Percentiles rank a stretch among this genome's conserved stretches.
Conservation (phyloP, 2,888 invertebrate species). For the Melinaea marsaeus region DNA sequence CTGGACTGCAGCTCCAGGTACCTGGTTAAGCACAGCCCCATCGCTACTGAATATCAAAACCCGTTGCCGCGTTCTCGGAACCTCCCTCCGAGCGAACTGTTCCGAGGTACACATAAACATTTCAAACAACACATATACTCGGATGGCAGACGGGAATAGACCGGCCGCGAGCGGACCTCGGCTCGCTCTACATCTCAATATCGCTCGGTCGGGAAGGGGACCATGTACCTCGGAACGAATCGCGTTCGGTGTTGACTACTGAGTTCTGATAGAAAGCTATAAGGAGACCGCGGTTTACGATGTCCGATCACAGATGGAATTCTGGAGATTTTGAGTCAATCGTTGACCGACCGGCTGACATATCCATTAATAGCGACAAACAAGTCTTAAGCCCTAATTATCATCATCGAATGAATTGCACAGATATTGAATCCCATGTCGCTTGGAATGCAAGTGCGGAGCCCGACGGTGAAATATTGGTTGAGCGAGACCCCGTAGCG, state of each 20-base stretch:
- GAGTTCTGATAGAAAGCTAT: conserved; percentile 54
- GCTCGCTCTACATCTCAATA: conserved; percentile 79
- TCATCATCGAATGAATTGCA: conserved; percentile 57
- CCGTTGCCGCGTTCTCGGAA: conserved; percentile 42
- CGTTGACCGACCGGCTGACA: conserved; percentile 35
- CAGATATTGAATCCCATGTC: conserved; percentile 72
- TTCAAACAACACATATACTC: conserved; percentile 71
- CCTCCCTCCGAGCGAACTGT: conserved; percentile 65
- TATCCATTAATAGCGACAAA: conserved; percentile 41
- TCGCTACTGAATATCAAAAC: conserved; percentile 34
- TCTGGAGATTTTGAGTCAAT: conserved; percentile 31
- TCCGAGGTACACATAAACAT: conserved; percentile 78
- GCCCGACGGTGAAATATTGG: conserved; percentile 58
- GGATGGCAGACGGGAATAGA: conserved; percentile 56
- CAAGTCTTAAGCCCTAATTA: conserved; percentile 36
- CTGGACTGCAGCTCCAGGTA: conserved; percentile 95
- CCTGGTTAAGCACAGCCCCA: conserved; percentile 73
- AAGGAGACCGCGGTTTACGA: conserved; percentile 51
- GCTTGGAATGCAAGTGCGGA: conserved; percentile 77
- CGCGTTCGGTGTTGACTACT: conserved; percentile 63
- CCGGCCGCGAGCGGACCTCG: conserved; percentile 65
- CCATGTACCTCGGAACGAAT: conserved; percentile 79
- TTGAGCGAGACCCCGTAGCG: conserved; percentile 49
- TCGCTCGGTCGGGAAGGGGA: conserved; percentile 76
- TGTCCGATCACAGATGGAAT: conserved; percentile 41